Percentiles rank a stretch among this genome's conserved stretches.
Conservation (phyloP, 2,113 vertebrate species). For the Grammomys dolichurus region DNA sequence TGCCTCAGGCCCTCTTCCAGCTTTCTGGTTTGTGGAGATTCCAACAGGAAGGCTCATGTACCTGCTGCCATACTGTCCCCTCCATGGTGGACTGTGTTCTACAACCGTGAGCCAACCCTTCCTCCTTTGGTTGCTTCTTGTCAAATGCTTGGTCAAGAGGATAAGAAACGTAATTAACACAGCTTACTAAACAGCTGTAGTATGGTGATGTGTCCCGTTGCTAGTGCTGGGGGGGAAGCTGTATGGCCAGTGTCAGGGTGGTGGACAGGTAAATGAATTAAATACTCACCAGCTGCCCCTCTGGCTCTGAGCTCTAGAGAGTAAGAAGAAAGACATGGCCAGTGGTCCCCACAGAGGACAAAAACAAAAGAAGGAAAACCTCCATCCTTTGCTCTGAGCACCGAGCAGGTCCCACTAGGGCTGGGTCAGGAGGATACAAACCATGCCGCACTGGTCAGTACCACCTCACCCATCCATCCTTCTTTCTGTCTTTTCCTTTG, state of each 20-base stretch:
- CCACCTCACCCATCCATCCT: neutral
- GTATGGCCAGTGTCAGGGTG: neutral
- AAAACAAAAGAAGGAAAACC: neutral
- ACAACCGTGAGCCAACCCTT: neutral
- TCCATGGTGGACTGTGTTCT: neutral
- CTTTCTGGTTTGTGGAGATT: neutral
- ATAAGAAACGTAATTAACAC: neutral
- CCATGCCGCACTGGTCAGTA: rapidly evolving
- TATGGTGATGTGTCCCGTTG: neutral
- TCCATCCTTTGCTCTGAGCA: neutral
- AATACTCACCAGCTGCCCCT: neutral
- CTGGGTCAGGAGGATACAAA: neutral
- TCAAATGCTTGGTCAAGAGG: neutral
- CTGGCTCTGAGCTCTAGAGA: neutral
- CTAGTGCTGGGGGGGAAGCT: neutral
- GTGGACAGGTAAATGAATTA: neutral
- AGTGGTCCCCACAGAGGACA: neutral
- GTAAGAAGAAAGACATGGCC: neutral
- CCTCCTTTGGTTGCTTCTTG: neutral
- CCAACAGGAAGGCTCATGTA: neutral
- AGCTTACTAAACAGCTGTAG: neutral
- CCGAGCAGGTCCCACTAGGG: neutral
- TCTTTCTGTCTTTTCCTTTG: no score
- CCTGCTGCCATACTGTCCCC: neutral
- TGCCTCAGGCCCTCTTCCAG: neutral